Evolutionary conservation across 2,888 invertebrate species (phyloP).

Genomic region (Sinotaia quadrata): DNA sequence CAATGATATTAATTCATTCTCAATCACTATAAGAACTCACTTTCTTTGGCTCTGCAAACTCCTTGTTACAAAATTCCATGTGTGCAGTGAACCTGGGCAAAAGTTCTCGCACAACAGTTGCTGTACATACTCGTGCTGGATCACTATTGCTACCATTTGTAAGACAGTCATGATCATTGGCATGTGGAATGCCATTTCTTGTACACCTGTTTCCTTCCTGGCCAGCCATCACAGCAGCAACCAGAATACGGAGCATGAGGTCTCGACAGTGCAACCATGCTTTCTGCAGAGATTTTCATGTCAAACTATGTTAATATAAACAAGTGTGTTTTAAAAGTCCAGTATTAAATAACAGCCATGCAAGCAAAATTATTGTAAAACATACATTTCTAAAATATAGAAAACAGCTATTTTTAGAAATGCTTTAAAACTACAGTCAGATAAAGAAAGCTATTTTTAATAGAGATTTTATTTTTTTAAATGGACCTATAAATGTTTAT

Average conservation of each 20-base stretch:
- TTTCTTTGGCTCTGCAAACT: conserved; percentile 26
- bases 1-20: background rate
- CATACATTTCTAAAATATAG: too few relatives aligned
- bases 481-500: too few relatives aligned
- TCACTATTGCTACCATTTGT: conserved; percentile 35
- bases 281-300: too few relatives aligned
- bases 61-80: conserved; percentile 33
- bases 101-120: conserved; percentile 46
- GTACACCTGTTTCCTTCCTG: conserved; percentile 43
- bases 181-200: conserved; percentile 60
- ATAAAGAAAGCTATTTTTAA: too few relatives aligned
- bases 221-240: conserved; percentile 62
- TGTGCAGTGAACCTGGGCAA: conserved; percentile 46
- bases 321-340: too few relatives aligned
- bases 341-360: too few relatives aligned
- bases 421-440: too few relatives aligned
- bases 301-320: too few relatives aligned
- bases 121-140: conserved; percentile 30
- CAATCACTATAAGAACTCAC: conserved; percentile 2
- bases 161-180: conserved; percentile 63
- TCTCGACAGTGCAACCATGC: conserved; percentile 71
- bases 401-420: too few relatives aligned
- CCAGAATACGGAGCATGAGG: conserved; percentile 67
- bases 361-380: too few relatives aligned
- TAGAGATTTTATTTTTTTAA: too few relatives aligned